Evolutionary conservation across 2,113 vertebrate species (phyloP).

Genomic region (Chloropsis hardwickii): DNA sequence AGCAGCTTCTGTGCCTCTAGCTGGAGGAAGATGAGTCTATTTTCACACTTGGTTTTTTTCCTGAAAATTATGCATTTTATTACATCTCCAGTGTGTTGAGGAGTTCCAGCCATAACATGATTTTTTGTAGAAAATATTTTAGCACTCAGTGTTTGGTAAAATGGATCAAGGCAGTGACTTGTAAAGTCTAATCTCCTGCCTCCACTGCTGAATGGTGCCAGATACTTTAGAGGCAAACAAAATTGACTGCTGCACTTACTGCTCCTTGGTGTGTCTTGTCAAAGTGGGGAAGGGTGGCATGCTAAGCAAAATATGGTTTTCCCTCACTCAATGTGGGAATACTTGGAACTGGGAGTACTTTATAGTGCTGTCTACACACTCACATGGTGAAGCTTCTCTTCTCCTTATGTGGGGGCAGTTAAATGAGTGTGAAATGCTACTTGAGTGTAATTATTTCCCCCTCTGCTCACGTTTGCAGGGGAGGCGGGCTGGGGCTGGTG

Average conservation of each 20-base stretch:
- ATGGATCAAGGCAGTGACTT: neutral
- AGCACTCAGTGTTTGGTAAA: neutral
- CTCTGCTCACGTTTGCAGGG: conserved; percentile 70
- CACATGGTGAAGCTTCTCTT: neutral
- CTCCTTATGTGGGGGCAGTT: neutral
- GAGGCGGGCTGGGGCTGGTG: conserved; percentile 90
- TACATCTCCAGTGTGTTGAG: neutral
- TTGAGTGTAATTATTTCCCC: neutral
- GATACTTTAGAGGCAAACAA: neutral
- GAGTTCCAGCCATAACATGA: neutral
- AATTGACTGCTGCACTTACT: neutral
- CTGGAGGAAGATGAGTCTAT: neutral
- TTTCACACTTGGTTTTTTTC: neutral
- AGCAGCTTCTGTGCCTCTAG: neutral
- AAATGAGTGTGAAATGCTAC: neutral
- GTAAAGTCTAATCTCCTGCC: neutral
- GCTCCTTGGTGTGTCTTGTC: neutral
- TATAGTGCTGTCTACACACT: neutral
- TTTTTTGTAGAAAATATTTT: neutral
- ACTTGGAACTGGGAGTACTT: neutral
- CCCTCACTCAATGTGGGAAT: neutral
- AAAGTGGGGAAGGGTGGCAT: neutral
- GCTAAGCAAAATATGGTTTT: neutral
- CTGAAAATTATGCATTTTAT: neutral
- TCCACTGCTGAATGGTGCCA: neutral